Percentiles rank a stretch among this genome's conserved stretches.
phyloP scores from a whole-genome alignment of 2,113 vertebrate genomes.

The Plecotus auritus region DNA sequence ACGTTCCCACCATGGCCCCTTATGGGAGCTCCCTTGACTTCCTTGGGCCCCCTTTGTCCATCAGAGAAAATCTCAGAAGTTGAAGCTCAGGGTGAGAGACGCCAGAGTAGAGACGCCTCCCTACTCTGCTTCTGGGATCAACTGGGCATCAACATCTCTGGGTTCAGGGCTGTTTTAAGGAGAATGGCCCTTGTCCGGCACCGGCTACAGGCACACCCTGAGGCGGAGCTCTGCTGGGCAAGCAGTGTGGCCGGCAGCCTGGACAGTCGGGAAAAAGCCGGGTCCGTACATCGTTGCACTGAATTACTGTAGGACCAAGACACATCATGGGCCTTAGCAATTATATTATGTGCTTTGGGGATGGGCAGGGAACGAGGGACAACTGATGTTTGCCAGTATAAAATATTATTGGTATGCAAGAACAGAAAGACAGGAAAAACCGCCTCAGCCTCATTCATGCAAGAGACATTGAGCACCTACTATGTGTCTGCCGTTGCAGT shows the following conservation, averaged over 20 bases:
- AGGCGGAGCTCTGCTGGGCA: background rate
- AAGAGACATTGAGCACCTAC: fast-evolving
- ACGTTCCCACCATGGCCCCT: background rate
- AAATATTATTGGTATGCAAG: fast-evolving
- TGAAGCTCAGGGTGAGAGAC: background rate
- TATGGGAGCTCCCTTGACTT: background rate
- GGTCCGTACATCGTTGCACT: fast-evolving
- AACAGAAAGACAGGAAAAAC: background rate
- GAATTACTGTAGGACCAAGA: background rate
- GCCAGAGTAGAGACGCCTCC: background rate
- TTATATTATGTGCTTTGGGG: fast-evolving
- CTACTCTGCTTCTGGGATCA: background rate
- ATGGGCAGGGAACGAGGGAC: too few relatives aligned
- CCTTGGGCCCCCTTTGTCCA: background rate
- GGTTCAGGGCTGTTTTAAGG: background rate
- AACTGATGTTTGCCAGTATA: fast-evolving
- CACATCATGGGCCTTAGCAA: background rate
- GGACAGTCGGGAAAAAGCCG: background rate
- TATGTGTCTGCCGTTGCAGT: fast-evolving
- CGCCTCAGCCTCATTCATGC: fast-evolving
- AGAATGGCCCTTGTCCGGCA: background rate
- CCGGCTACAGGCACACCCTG: background rate
- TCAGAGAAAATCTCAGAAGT: background rate
- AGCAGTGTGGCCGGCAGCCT: background rate
- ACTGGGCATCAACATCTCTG: background rate